Evolutionary conservation across 2,113 vertebrate genomes (phyloP), one percentile per base, ranked within the genome.

Genomic region (Monopterus albus): DNA sequence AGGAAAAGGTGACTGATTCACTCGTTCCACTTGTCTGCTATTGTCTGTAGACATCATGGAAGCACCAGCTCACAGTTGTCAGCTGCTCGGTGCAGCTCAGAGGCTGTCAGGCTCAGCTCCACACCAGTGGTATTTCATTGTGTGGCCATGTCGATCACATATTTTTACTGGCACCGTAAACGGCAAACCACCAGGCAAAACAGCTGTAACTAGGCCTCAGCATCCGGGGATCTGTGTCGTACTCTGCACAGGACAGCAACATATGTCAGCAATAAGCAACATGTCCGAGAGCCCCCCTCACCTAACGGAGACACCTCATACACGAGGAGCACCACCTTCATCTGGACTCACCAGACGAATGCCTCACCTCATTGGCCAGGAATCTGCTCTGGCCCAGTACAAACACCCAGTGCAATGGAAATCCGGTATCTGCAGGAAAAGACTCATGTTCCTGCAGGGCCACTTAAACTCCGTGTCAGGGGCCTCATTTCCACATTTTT

Each of bases 111-210:
- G n/a, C n/a, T n/a, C n/a, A n/a, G n/a, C 51, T 18, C 53, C 69
- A 78, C 74, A 74, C 61, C 64, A 60, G 40, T 40, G 55, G 43
- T 23, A 47, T 79, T 75, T 67, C 18, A 56, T 77, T 25, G 36
- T 26, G 56, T 23, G 29, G 47, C 33, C 46, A 20, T 12, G 43
- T n/a, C 58, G 47, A 59, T 68, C 60, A 62, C 59, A 50, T 23
- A 6, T 72, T 59, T 78, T 78, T 63, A 80, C 81, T 71, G 53
- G 60, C 40, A 56, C 55, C n/a, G n/a, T n/a, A n/a, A n/a, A n/a
- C n/a, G n/a, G n/a, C n/a, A n/a, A n/a, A n/a, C n/a, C n/a, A n/a
- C n/a, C 35, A 51, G 7, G 43, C 46, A 23, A 75, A 51, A 51
- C 42, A 53, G 39, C 53, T 26, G 13, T 72, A 67, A 79, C 38